Conservation (phyloP, 92 coral and sea anemone species). For the Epizoanthus illoricatus region DNA sequence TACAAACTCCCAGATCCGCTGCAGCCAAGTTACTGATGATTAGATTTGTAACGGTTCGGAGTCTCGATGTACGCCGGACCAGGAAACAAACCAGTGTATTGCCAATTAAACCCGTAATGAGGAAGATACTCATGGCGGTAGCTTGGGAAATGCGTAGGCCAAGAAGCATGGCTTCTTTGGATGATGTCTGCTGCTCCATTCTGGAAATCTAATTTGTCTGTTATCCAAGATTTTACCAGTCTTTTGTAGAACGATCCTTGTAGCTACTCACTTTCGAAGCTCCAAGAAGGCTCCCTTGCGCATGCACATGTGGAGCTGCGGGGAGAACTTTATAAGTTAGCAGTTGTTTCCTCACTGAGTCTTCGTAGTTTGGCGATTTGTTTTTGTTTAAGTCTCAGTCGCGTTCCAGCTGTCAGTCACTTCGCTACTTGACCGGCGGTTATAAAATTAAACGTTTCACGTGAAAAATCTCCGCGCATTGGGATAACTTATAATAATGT, state of each 20-base stretch:
- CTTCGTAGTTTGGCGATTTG: too few species aligned
- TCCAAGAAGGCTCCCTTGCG: too few species aligned
- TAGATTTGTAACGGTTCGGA: slow-evolving; percentile 75
- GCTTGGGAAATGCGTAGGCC: slow-evolving; percentile 25
- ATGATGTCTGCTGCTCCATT: slow-evolving; percentile 19
- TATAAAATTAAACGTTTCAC: too few species aligned
- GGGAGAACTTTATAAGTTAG: too few species aligned
- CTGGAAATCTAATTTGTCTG: too few species aligned
- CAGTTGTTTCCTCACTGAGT: too few species aligned
- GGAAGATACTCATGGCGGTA: slow-evolving; percentile 56
- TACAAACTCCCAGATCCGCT: slow-evolving; percentile 78
- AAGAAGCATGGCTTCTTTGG: slow-evolving; percentile 9
- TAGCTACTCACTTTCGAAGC: background rate
- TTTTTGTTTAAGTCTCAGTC: too few species aligned
- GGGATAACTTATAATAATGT: too few species aligned
- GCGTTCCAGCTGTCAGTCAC: too few species aligned
- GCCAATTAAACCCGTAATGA: slow-evolving; percentile 78
- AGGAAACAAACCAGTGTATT: slow-evolving; percentile 75
- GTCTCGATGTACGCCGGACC: slow-evolving; percentile 68
- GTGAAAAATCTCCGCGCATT: too few species aligned
- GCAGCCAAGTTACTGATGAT: slow-evolving; percentile 81
- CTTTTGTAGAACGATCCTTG: background rate
- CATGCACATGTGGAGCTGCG: too few species aligned
- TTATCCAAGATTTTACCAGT: background rate
- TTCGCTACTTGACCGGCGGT: too few species aligned